Base-by-base conservation (phyloP, 2,888 invertebrate genomes). In the Sabatieria punctata region DNA sequence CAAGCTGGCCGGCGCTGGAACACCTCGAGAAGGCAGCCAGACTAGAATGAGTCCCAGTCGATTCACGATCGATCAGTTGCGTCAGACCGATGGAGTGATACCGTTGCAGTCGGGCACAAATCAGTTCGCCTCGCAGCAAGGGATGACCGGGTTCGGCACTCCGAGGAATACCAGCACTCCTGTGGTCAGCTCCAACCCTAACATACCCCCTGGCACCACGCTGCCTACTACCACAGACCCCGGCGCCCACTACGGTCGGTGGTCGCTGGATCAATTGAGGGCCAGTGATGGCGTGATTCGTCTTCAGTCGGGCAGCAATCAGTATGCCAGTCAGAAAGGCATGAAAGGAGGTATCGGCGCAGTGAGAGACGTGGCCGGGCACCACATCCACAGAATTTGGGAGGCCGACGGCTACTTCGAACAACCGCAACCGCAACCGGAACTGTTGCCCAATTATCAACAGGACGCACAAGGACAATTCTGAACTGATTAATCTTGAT, bases 81-180 rank as follows among this genome's bases (percentile, higher is more conserved):
- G 64, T 38, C 62, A 62, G 49, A 64, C 64, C 46, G 61, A 63
- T 51, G 63, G 63, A 44, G 65, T 47, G 18, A 46, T 46, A 18
- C 43, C 44, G 21, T 23, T 47, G 25, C 47, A 47, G 35, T 23
- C 36, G 24, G 47, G 47, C 3, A 47, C 47, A 33, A 47, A 47
- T 27, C 15, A 37, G 23, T 47, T 47, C 45, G 45, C 42, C 27
- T 42, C 43, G n/a, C 43, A 42, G 33, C 23, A 23, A 23, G 48
- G 49, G 25, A 65, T 64, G 63, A 64, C 63, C 53, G 58, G 59
- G 52, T 63, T 65, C 53, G 64, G 64, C 50, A 63, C 63, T 26
- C 62, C 62, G 26, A 55, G 64, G 51, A 64, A 64, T 58, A 64
- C 63, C 49, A 47, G n/a, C n/a, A 30, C 30, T 8, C 30, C 30